phyloP scores from a whole-genome alignment of 2,888 invertebrate genomes.

The Phyto melanocephala region DNA sequence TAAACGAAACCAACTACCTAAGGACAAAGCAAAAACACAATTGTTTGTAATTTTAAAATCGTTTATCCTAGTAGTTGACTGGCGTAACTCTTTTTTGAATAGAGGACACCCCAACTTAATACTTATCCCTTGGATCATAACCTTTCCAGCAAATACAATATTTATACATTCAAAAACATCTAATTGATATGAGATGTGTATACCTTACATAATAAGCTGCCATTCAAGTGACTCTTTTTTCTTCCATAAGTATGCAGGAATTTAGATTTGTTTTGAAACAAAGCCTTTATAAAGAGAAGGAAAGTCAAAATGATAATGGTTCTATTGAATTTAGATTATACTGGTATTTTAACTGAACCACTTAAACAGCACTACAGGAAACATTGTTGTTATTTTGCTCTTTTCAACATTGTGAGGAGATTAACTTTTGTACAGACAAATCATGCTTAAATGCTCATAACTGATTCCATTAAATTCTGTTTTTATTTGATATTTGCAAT shows the following conservation, averaged over 20 bases:
- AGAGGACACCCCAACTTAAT: no score
- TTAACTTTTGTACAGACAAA: conserved; percentile 17
- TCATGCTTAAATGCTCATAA: conserved; percentile 42
- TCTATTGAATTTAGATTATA: no score
- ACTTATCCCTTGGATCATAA: no score
- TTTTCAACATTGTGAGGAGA: not conserved
- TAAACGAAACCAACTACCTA: no score
- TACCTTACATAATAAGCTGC: no score
- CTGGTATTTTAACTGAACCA: conserved; percentile 1
- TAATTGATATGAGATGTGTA: no score
- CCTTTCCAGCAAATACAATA: no score
- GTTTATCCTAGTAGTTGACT: no score
- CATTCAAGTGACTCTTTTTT: not conserved
- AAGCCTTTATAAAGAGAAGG: not conserved
- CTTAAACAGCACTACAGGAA: not conserved
- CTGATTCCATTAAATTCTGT: conserved; percentile 2
- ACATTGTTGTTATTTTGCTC: conserved; percentile 3
- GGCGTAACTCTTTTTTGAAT: no score
- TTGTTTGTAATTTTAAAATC: no score
- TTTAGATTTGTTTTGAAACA: not conserved
- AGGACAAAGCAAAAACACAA: no score
- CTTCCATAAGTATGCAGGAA: not conserved
- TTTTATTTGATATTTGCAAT: conserved; percentile 1
- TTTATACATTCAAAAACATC: no score
- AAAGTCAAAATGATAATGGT: not conserved